Base-by-base conservation (phyloP, 1,140 invertebrate species). In the Epicauta chinensis region DNA sequence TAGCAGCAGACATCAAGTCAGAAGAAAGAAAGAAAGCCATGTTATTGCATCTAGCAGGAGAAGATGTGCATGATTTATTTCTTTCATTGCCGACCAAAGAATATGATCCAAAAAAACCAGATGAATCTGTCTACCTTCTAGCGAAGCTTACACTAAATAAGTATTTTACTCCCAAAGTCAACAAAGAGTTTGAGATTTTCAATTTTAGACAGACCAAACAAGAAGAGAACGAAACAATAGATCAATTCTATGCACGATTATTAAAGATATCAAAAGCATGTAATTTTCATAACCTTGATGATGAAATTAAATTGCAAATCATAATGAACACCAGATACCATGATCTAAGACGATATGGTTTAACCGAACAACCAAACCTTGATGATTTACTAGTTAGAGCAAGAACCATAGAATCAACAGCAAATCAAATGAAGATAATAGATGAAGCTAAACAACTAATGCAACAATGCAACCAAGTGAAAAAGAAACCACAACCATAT, bases 191-290 rank as follows among this genome's bases (percentile, higher is more conserved):
- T 23, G 39, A 41, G 17, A 23, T 41, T 12, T 41, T 41, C 16
- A 16, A 41, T 16, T 41, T 41, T 23, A 16, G 39, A 9, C 14
- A 41, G 12, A 4, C 39, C 10, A 15, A 29, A 35, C 43, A 45
- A 31, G 7, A 14, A 12, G 16, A 32, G 32, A 32, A 4, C 14
- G 12, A 45, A 45, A 45, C 43, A 32, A 45, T 45, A 4, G 43
- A 45, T 45, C 12, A 32, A 31, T 45, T 45, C 16, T 45, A 45
- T 29, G 32, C 23, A 11, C 32, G 30, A 31, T 45, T 45, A 11
- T 13, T 45, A 32, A 45, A 45, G 32, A 14, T 45, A 3, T 32
- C 43, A 5, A 45, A 45, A 32, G n/a, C 17, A 2, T 45, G 43
- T 15, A 5, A 35, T 12, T 45, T 45, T 16, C 13, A 5, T 2